Percentiles rank a stretch among this genome's conserved stretches.
Conservation (phyloP, 1,140 invertebrate genomes). For the Zaprionus taronus region DNA sequence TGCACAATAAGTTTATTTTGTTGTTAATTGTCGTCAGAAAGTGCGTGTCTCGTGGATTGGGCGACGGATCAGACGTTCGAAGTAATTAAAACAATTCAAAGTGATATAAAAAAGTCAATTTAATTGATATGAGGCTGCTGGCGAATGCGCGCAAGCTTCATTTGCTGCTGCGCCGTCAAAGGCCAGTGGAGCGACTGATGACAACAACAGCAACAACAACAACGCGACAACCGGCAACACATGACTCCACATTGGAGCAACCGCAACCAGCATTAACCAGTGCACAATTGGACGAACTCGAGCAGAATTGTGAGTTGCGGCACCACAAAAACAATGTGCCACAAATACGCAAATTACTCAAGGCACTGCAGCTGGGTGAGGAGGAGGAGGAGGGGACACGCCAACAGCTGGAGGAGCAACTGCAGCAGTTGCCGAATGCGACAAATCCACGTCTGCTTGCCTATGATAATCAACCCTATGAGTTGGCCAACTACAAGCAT, state of each 20-base stretch:
- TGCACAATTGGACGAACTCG: conserved; percentile 60
- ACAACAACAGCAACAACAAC: conserved; percentile 22
- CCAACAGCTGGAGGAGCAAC: conserved; percentile 85
- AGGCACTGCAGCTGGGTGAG: conserved; percentile 21
- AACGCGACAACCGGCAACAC: conserved; percentile 26
- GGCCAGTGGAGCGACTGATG: conserved; percentile 31
- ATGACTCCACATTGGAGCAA: conserved; percentile 24
- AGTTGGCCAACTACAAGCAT: conserved; percentile 86
- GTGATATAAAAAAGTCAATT: conserved; percentile 29
- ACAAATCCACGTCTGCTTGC: conserved; percentile 88
- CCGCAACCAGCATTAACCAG: conserved; percentile 58
- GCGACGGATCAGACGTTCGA: conserved; percentile 2
- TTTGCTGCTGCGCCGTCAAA: conserved; percentile 52
- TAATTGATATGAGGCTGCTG: conserved; percentile 70
- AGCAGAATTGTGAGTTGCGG: conserved; percentile 61
- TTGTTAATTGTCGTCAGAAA: conserved; percentile 38
- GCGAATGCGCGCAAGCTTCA: conserved; percentile 49
- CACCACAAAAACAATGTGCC: conserved; percentile 73
- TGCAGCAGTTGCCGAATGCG: conserved; percentile 90
- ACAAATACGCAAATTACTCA: conserved; percentile 53
- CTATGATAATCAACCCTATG: conserved; percentile 86
- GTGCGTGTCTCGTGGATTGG: conserved; percentile 29
- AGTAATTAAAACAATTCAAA: conserved; percentile 38
- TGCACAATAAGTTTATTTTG: conserved; percentile 46
- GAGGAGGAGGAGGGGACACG: not conserved